These are phyloP conservation scores for Folsomia candida DNA, from an alignment of 2,888 invertebrate genomes.

Conservation along the genomic window DNA sequence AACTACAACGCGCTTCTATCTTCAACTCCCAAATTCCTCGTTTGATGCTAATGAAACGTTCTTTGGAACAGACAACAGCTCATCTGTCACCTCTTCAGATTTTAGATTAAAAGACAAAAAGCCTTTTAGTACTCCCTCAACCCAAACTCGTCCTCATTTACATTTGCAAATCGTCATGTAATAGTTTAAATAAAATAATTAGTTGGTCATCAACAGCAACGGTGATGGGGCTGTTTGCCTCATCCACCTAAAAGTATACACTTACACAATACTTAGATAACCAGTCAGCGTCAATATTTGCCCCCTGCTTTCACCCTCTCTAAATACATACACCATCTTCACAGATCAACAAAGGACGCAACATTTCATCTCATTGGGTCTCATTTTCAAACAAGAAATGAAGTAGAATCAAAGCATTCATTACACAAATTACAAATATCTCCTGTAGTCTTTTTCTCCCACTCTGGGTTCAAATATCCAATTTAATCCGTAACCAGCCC, in stretches of 20 bases:
- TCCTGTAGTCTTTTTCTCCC: too few species aligned
- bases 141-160: background rate
- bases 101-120: background rate
- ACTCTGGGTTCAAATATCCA: background rate
- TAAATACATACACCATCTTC: background rate
- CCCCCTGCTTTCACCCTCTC: too few species aligned
- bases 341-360: background rate
- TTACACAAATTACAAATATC: conserved; percentile 3
- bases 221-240: too few species aligned
- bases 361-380: background rate
- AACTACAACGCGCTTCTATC: background rate
- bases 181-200: background rate
- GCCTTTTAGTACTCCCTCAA: background rate
- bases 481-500: background rate
- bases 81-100: conserved; percentile 1
- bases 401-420: background rate
- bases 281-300: background rate
- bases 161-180: background rate
- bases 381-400: background rate
- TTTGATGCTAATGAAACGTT: background rate
- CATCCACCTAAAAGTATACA: too few species aligned
- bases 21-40: background rate
- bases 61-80: background rate
- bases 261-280: too few species aligned
- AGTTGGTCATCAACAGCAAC: background rate